These are phyloP conservation scores for Cheiracanthium punctorium DNA, from an alignment of 2,888 invertebrate species.

Conservation along the genomic window DNA sequence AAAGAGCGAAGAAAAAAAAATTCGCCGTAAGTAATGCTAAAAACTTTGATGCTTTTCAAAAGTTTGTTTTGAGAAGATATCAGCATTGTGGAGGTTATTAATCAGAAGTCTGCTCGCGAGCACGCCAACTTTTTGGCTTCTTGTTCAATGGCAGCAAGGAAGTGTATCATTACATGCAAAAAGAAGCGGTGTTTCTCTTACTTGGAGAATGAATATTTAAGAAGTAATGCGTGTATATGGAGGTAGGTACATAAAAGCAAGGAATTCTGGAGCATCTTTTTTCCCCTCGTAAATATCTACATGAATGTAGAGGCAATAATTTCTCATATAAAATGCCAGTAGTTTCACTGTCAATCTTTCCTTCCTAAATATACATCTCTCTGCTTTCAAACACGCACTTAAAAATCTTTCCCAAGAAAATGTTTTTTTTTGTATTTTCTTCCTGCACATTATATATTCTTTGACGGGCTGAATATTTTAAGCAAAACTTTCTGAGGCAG, in stretches of 20 bases:
- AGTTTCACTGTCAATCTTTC: neutral
- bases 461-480: neutral
- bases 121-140: neutral
- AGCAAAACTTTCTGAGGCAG: neutral
- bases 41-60: neutral
- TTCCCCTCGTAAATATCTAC: neutral
- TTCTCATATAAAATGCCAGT: neutral
- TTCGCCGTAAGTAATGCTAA: too few relatives aligned
- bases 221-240: neutral
- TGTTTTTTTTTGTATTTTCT: neutral
- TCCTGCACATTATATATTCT: neutral
- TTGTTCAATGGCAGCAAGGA: neutral
- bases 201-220: neutral
- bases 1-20: too few relatives aligned
- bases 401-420: neutral
- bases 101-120: neutral
- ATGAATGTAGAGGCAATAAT: neutral
- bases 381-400: neutral
- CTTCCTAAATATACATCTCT: neutral
- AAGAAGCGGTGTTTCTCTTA: neutral
- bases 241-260: neutral
- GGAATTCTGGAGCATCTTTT: neutral
- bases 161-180: neutral
- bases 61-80: neutral
- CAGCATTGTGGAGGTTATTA: neutral